Percentiles rank a stretch among this genome's conserved stretches.
These are phyloP conservation scores for Cyprinodon diabolis DNA, from an alignment of 2,797 vertebrate species.

Conservation along the genomic window DNA sequence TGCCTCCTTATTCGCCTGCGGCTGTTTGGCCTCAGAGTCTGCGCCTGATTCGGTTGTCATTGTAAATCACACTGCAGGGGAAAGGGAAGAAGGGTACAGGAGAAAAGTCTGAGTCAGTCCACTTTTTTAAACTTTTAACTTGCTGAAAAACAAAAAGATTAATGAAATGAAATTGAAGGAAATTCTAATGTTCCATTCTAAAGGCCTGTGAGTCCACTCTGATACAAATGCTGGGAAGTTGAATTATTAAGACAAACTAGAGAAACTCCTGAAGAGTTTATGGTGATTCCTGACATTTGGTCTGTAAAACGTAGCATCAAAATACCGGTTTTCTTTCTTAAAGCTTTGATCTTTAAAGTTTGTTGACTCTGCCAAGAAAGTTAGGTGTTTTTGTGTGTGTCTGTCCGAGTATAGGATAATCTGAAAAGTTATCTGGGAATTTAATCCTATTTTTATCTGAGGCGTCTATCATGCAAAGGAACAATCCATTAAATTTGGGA, in stretches of 20 bases:
- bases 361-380: not conserved
- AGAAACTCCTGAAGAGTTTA: not conserved
- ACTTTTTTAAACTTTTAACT: slow-evolving; percentile 5
- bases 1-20: slow-evolving; percentile 75
- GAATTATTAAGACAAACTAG: slow-evolving; percentile 31
- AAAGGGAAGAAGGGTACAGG: slow-evolving; percentile 13
- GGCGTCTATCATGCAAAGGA: too few species aligned
- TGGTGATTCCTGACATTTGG: not conserved
- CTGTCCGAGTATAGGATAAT: too few species aligned
- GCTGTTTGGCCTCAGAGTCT: slow-evolving; percentile 88
- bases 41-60: slow-evolving; percentile 95
- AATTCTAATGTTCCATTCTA: slow-evolving; percentile 24
- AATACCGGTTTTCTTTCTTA: not conserved
- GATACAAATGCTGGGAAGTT: slow-evolving; percentile 29
- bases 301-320: not conserved
- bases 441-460: too few species aligned
- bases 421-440: too few species aligned
- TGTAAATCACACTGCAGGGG: slow-evolving; percentile 86
- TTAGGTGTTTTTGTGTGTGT: too few species aligned
- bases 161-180: slow-evolving; percentile 1
- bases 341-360: not conserved
- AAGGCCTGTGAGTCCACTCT: slow-evolving; percentile 7
- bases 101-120: slow-evolving; percentile 58
- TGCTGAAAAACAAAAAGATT: too few species aligned
- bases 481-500: too few species aligned